phyloP scores from a whole-genome alignment of 2,797 vertebrate species.

The Carcharodon carcharias region DNA sequence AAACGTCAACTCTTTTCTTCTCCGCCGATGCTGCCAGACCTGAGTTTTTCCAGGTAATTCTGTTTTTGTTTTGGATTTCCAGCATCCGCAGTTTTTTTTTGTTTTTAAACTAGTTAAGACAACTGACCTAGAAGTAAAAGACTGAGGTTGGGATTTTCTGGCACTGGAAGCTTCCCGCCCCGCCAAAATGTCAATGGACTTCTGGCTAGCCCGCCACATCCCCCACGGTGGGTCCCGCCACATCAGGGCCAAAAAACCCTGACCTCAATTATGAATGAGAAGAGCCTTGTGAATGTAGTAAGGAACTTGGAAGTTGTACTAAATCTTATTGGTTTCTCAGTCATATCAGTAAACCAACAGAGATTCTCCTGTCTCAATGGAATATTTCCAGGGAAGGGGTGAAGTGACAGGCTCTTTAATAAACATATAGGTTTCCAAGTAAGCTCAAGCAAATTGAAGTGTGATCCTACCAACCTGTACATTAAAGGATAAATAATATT shows the following conservation, averaged over 20 bases:
- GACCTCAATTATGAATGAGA: not conserved
- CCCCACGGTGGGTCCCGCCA: too few species aligned
- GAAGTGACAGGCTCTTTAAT: not conserved
- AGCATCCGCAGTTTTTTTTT: too few species aligned
- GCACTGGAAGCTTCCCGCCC: too few species aligned
- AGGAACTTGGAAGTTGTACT: not conserved
- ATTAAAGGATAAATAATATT: slow-evolving; percentile 18
- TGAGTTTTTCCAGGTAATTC: too few species aligned
- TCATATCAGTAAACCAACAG: too few species aligned
- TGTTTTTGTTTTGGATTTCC: too few species aligned
- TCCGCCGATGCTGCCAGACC: too few species aligned
- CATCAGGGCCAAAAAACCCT: too few species aligned
- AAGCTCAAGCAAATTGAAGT: not conserved
- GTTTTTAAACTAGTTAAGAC: not conserved
- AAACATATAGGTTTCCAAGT: not conserved
- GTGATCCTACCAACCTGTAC: not conserved
- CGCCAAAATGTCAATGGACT: too few species aligned
- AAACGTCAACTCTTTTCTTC: too few species aligned
- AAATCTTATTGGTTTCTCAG: not conserved
- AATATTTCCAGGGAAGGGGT: not conserved
- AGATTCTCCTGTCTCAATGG: not conserved
- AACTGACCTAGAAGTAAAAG: not conserved
- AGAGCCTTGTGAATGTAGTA: not conserved
- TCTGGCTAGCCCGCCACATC: too few species aligned
- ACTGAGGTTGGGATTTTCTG: not conserved